A percentile compares a stretch with the other conserved stretches of the same genome.
These are phyloP conservation scores for Nesogale talazaci DNA, from an alignment of 2,113 vertebrate species.

Conservation along the genomic window DNA sequence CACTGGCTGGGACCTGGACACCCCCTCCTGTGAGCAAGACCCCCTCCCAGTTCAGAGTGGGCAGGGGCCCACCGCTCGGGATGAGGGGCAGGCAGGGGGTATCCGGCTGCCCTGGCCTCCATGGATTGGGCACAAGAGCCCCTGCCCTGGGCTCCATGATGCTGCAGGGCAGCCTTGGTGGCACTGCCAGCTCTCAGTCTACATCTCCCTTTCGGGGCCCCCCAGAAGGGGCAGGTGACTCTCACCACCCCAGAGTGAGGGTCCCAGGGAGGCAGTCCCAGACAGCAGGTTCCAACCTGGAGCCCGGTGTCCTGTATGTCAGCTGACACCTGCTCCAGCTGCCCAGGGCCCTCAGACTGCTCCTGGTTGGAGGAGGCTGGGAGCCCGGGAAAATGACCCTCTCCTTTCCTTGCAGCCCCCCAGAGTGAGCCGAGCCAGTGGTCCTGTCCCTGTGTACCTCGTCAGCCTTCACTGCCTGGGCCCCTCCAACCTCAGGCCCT, in stretches of 20 bases:
- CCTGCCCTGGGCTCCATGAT: not conserved
- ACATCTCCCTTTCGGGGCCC: not conserved
- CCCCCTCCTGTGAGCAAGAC: not conserved
- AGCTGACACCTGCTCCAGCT: not conserved
- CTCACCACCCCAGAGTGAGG: not conserved
- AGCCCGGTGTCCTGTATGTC: too few species aligned
- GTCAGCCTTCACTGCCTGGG: not conserved
- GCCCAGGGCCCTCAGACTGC: too few species aligned
- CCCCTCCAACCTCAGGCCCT: not conserved
- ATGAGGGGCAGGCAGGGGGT: not conserved
- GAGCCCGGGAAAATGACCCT: not conserved
- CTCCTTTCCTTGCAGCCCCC: not conserved
- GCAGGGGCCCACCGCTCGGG: not conserved
- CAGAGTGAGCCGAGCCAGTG: not conserved
- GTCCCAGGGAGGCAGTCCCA: too few species aligned
- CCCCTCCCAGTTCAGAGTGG: not conserved
- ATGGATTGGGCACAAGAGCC: not conserved
- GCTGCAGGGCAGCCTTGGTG: not conserved
- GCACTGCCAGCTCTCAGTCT: not conserved
- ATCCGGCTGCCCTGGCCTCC: not conserved
- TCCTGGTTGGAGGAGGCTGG: not conserved
- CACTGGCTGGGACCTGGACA: too few species aligned
- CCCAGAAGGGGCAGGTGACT: not conserved
- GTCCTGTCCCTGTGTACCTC: not conserved
- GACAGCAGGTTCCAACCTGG: not conserved